Evolutionary conservation across 2,888 invertebrate genomes (phyloP).

Genomic region (Drosophila peninsularis): DNA sequence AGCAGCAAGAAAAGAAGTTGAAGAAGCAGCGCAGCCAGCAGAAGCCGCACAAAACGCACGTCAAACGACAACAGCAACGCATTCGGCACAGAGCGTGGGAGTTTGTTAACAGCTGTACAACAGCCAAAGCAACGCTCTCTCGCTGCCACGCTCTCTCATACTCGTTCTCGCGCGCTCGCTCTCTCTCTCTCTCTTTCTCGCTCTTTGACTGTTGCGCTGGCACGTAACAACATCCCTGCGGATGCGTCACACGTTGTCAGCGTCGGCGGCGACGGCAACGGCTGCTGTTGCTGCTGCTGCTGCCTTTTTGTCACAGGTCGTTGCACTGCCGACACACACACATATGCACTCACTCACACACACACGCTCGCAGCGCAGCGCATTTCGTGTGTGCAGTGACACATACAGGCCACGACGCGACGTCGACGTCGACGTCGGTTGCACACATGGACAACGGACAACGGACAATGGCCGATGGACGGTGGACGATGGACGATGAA

Average conservation of each 20-base stretch:
- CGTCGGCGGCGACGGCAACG: slow-evolving; percentile 35
- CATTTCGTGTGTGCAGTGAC: slow-evolving; percentile 69
- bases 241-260: slow-evolving; percentile 75
- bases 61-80: slow-evolving; percentile 50
- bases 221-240: slow-evolving; percentile 77
- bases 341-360: slow-evolving; percentile 5
- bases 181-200: slow-evolving; percentile 11
- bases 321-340: slow-evolving; percentile 63
- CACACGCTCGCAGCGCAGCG: slow-evolving; percentile 25
- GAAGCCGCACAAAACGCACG: slow-evolving; percentile 64
- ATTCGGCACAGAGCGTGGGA: slow-evolving; percentile 69
- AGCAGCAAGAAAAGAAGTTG: slow-evolving; percentile 11
- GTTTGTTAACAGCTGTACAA: slow-evolving; percentile 78
- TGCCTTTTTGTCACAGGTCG: slow-evolving; percentile 77
- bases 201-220: slow-evolving; percentile 55
- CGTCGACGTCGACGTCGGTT: slow-evolving; percentile 15
- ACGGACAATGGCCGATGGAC: slow-evolving; percentile 45
- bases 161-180: slow-evolving; percentile 3
- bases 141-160: slow-evolving; percentile 13
- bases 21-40: slow-evolving; percentile 57
- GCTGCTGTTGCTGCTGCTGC: slow-evolving; percentile 55
- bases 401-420: slow-evolving; percentile 69
- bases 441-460: slow-evolving; percentile 32
- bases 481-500: slow-evolving; percentile 36
- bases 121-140: slow-evolving; percentile 25